These are phyloP conservation scores for Rhinatrema bivittatum DNA, from an alignment of 2,797 vertebrate species.

Conservation along the genomic window DNA sequence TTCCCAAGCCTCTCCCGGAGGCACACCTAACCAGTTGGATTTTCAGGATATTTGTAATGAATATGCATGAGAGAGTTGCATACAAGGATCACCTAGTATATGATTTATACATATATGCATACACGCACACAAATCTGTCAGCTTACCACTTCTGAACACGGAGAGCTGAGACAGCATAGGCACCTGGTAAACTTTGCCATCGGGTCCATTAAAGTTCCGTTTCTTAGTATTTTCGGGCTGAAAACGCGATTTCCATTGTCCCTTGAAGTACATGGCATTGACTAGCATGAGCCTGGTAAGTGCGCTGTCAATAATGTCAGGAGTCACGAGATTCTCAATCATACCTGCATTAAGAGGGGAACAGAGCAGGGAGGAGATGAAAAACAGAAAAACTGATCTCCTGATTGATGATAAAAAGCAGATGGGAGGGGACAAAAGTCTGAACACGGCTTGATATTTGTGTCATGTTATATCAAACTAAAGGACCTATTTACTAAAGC, in stretches of 20 bases:
- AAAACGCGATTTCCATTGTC: slow-evolving; percentile 88
- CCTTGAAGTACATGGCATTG: slow-evolving; percentile 91
- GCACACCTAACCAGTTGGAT: no score
- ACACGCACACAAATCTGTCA: no score
- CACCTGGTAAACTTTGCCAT: slow-evolving; percentile 75
- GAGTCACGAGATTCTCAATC: slow-evolving; percentile 74
- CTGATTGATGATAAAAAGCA: no score
- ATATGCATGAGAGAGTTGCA: no score
- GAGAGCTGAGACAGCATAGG: slow-evolving; percentile 88
- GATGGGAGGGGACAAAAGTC: not conserved
- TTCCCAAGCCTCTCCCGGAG: no score
- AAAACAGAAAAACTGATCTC: not conserved
- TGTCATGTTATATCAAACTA: no score
- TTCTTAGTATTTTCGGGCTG: slow-evolving; percentile 85
- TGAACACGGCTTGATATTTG: no score
- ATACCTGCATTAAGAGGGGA: no score
- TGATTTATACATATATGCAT: no score
- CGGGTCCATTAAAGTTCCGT: slow-evolving; percentile 64
- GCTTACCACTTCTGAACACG: slow-evolving; percentile 79
- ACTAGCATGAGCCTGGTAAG: slow-evolving; percentile 75
- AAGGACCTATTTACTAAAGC: no score
- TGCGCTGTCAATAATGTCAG: slow-evolving; percentile 65
- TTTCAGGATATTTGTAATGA: no score
- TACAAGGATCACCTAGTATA: no score
- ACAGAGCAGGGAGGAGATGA: slow-evolving; percentile 1